Percentiles rank a stretch among this genome's conserved stretches.
phyloP scores from a whole-genome alignment of 2,113 vertebrate genomes.

The Ailuropoda melanoleuca region DNA sequence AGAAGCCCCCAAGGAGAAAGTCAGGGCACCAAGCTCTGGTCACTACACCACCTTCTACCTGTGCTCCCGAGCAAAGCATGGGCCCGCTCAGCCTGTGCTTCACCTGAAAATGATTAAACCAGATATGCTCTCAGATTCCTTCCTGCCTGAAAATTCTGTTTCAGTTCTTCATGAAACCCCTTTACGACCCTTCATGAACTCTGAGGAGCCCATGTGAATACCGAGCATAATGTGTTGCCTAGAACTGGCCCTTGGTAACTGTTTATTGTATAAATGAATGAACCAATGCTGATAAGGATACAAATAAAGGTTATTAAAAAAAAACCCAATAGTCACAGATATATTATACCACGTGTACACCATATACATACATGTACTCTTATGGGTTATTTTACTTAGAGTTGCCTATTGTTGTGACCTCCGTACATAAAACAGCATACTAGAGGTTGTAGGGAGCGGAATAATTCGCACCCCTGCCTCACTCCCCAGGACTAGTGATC shows the following conservation, averaged over 20 bases:
- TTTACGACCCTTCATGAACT: background rate
- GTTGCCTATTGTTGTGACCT: background rate
- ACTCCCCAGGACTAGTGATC: background rate
- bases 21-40: background rate
- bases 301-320: background rate
- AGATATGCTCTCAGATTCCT: background rate
- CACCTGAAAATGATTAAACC: background rate
- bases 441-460: background rate
- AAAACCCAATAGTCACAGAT: background rate
- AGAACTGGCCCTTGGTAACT: background rate
- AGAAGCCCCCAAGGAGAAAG: background rate
- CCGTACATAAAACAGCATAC: background rate
- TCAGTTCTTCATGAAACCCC: background rate
- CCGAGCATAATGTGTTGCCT: background rate
- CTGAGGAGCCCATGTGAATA: background rate
- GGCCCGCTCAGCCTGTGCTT: background rate
- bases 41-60: background rate
- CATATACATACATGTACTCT: no score
- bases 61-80: background rate
- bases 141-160: background rate
- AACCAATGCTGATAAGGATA: background rate
- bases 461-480: background rate
- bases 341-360: accelerated
- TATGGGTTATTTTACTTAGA: background rate
- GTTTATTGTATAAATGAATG: background rate